Evolutionary conservation across 2,888 invertebrate species (phyloP).

Genomic region (Leistus spinibarbis): DNA sequence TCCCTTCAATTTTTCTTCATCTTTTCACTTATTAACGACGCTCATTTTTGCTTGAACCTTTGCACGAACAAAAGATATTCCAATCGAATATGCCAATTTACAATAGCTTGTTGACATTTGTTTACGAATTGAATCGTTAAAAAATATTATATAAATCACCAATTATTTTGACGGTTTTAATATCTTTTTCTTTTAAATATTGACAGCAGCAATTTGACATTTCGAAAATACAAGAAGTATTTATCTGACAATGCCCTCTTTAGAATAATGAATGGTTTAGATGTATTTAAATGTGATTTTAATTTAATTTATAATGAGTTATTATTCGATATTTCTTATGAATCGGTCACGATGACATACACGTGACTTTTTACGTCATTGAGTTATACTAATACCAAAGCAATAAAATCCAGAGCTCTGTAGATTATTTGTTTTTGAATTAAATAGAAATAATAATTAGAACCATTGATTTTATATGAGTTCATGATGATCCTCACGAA

Average conservation of each 20-base stretch:
- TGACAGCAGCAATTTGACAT: background rate
- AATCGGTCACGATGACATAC: no score
- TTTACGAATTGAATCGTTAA: slow-evolving; percentile 23
- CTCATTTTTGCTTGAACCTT: slow-evolving; percentile 26
- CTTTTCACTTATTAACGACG: slow-evolving; percentile 25
- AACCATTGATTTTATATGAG: no score
- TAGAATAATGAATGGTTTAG: background rate
- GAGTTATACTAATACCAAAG: no score
- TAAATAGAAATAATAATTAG: no score
- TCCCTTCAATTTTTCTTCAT: slow-evolving; percentile 23
- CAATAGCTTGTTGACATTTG: slow-evolving; percentile 27
- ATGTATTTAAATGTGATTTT: background rate
- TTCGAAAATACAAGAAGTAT: background rate
- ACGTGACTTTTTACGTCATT: no score
- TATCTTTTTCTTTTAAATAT: background rate
- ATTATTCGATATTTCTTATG: no score
- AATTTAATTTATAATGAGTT: no score
- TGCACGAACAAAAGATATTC: slow-evolving; percentile 14
- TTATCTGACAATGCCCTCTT: background rate
- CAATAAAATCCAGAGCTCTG: no score
- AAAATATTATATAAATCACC: slow-evolving; percentile 18
- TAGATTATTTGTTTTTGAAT: no score
- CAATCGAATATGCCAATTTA: slow-evolving; percentile 31
- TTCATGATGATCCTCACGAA: no score
- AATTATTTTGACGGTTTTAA: slow-evolving; percentile 21